Evolutionary conservation across 2,888 invertebrate genomes (phyloP), one percentile per base, ranked within the genome.

Genomic region (Cyrtodaria siliqua): DNA sequence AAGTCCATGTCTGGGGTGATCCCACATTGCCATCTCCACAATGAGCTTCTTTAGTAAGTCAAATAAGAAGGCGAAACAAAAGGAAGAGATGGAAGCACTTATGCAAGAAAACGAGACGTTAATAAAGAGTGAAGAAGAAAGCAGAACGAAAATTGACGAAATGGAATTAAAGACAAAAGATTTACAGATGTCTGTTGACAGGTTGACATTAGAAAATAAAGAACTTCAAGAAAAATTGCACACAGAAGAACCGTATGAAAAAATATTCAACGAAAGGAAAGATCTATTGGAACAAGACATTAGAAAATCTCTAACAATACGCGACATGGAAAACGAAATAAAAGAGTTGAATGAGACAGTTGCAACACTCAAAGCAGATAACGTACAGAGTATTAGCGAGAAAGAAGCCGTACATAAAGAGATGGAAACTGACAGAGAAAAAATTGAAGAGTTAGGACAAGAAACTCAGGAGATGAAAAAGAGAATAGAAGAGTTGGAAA

Each of bases 231-330:
- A 66, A 1, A 76, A 77, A 42, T 42, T 80, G 1, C 20, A 80
- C 26, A 76, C 59, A 26, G 80, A 80, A 29, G 80, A 80, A 40
- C 67, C 76, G 2, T 77, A 80, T 47, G 74, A 80, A 52, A 73
- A 77, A 24, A 63, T 80, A 20, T 73, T 50, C 27, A 77, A 77
- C 53, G 80, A 80, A 53, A 47, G 80, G 24, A 55, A 71, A 20
- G 50, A 76, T 27, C 27, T 74, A n/a, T 29, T 55, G 24, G 57
- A 73, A 56, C 63, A 74, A 18, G 55, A 40, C 2, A 44, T 40
- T 40, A 55, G 33, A 16, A 70, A 64, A n/a, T 55, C 49, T 3
- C 26, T 26, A 4, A 55, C 56, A 64, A 66, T 80, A 27, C 23
- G 53, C 23, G 67, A 73, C 20, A 27, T 80, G 27, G 71, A 80